phyloP scores from a whole-genome alignment of 1,140 invertebrate species.

The Zelostemma sp. region DNA sequence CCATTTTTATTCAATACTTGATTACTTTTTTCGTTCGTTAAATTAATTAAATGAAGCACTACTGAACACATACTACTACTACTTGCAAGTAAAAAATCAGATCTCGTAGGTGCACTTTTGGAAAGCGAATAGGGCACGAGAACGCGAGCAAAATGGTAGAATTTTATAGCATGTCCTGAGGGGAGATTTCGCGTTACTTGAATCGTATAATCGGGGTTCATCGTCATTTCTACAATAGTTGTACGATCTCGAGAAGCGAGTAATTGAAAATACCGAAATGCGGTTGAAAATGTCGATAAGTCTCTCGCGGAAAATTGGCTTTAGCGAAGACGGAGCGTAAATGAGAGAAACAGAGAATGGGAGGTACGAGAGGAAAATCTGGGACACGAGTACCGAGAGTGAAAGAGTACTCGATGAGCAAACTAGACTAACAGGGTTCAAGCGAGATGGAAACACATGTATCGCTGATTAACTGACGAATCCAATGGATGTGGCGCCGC shows the following conservation, averaged over 20 bases:
- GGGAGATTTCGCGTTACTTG: not conserved
- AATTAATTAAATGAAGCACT: too few species aligned
- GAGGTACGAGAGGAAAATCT: constrained; percentile 11
- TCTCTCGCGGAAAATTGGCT: constrained; percentile 27
- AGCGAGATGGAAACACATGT: constrained; percentile 40
- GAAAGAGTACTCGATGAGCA: constrained; percentile 7
- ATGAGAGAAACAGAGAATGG: constrained; percentile 18
- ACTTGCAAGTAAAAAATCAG: too few species aligned
- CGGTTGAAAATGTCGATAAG: constrained; percentile 41
- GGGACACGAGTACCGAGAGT: constrained; percentile 4
- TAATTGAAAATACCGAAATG: constrained; percentile 43
- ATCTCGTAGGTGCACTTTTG: too few species aligned
- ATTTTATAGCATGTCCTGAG: too few species aligned
- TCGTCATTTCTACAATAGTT: constrained; percentile 5
- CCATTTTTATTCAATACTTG: too few species aligned
- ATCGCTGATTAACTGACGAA: constrained; percentile 47
- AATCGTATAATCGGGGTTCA: constrained; percentile 25
- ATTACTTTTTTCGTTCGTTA: too few species aligned
- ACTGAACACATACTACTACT: too few species aligned
- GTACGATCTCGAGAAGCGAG: constrained; percentile 23
- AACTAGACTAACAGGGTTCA: constrained; percentile 19
- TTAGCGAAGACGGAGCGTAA: not conserved
- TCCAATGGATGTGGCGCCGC: constrained; percentile 28
- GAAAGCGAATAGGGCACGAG: too few species aligned
- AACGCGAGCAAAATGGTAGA: too few species aligned